Base-by-base conservation (phyloP, 2,113 vertebrate genomes). In the Laticauda colubrina region DNA sequence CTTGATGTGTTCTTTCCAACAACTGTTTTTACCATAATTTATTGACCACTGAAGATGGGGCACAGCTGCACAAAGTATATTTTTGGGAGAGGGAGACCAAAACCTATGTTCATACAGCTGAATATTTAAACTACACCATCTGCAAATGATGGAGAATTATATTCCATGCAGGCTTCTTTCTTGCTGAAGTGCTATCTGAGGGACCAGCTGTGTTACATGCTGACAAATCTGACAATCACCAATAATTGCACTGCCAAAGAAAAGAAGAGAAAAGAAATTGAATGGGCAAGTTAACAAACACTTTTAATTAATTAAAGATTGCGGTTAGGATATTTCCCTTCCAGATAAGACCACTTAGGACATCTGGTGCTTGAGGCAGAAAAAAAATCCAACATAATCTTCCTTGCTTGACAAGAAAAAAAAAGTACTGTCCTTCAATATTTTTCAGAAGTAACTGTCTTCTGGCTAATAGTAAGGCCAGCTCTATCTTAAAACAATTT, bases 291-390 rank as follows among this genome's bases (percentile, higher is more conserved):
- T 43, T 69, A 69, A 55, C 23, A 54, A 43, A 92, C 88, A 29
- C 54, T 18, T 75, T 88, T 92, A 45, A 34, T 89, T 64, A 61
- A 51, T 92, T 55, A 92, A 87, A 92, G 34, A 9, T 43, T 75
- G 4, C 3, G 0, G n/a, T 34, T 34, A 69, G 45, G 34, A n/a
- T 59, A 14, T 92, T 89, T 69, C 24, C 51, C 91, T 29, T 92
- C 51, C 53, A 89, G 18, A 45, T 54, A 85, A 85, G 29, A 45
- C 34, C 51, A 85, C 34, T 29, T 57, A 57, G 45, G 54, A n/a
- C 64, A 92, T 55, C 51, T 61, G 61, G 51, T 29, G 87, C 69
- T 89, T 57, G 26, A 85, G 53, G 64, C 69, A 92, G 21, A 5
- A 59, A 59, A 23, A 26, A 34, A 57, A 89, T 21, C 75, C 75